Evolutionary conservation across 1,140 invertebrate species (phyloP).

Genomic region (Habropoda laboriosa): DNA sequence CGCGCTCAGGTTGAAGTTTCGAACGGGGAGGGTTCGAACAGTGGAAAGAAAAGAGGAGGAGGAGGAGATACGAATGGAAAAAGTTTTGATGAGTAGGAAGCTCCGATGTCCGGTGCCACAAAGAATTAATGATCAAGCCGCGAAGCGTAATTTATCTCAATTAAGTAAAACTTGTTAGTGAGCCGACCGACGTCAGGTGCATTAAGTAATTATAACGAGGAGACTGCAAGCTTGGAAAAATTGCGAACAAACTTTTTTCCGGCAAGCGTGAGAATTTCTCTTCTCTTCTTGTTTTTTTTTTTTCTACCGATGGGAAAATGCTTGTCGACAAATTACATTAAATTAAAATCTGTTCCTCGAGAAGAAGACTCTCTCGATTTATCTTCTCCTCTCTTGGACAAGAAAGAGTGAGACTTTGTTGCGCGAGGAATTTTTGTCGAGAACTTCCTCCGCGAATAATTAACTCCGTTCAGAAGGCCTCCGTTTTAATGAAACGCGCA

Average conservation of each 20-base stretch:
- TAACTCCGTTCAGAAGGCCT: not conserved
- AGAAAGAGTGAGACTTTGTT: not conserved
- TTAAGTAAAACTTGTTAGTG: not conserved
- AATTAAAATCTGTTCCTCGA: too few relatives aligned
- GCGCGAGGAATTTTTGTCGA: not conserved
- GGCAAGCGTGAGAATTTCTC: too few relatives aligned
- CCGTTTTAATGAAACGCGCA: not conserved
- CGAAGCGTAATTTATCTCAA: constrained; percentile 11
- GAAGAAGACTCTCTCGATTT: too few relatives aligned
- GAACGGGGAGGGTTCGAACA: too few relatives aligned
- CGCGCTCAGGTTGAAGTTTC: not conserved
- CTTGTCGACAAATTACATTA: too few relatives aligned
- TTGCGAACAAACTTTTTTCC: not conserved
- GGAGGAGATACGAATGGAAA: not conserved
- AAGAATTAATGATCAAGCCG: not conserved
- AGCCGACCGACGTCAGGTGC: not conserved
- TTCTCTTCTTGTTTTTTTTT: too few relatives aligned
- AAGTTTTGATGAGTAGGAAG: not conserved
- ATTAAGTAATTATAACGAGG: constrained; percentile 2
- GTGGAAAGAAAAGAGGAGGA: not conserved
- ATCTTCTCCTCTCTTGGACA: not conserved
- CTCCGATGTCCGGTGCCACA: not conserved
- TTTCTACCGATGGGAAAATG: too few relatives aligned
- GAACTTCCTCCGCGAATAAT: constrained; percentile 1
- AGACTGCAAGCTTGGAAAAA: not conserved